A percentile compares a stretch with the other conserved stretches of the same genome.
Conservation (phyloP, 1,140 invertebrate genomes). For the Chironomus tepperi region DNA sequence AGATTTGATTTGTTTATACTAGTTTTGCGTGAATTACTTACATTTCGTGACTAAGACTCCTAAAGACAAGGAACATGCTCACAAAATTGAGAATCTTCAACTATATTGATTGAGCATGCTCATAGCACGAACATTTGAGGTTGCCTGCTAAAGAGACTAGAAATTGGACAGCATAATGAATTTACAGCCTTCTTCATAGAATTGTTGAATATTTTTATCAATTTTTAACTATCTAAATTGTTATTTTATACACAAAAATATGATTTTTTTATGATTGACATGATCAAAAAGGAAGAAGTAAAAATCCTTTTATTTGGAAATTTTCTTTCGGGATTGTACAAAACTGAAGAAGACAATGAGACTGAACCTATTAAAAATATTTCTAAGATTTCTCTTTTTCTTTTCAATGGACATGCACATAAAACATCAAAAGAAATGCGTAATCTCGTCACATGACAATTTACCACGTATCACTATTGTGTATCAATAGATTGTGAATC, state of each 20-base stretch:
- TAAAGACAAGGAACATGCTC: too few relatives aligned
- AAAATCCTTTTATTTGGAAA: not conserved
- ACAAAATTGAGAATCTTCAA: too few relatives aligned
- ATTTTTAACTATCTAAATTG: not conserved
- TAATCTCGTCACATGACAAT: constrained; percentile 22
- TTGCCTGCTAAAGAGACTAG: too few relatives aligned
- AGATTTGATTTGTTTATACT: not conserved
- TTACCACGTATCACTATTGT: not conserved
- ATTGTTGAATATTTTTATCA: not conserved
- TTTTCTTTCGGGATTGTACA: not conserved
- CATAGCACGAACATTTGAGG: too few relatives aligned
- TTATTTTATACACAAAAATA: not conserved
- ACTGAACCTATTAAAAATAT: not conserved
- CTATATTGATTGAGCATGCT: too few relatives aligned
- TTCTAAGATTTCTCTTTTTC: constrained; percentile 11
- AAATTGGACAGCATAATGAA: too few relatives aligned
- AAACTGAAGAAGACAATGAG: not conserved
- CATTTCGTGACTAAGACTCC: too few relatives aligned
- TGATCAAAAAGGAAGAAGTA: not conserved
- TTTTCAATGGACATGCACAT: constrained; percentile 18
- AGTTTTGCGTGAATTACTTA: not conserved
- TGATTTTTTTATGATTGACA: not conserved
- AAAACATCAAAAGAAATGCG: constrained; percentile 23
- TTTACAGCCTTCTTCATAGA: not conserved
- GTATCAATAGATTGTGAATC: not conserved